phyloP scores from a whole-genome alignment of 30 jellyfish, hydroid and myxozoan genomes.

The Chrysaora quinquecirrha region DNA sequence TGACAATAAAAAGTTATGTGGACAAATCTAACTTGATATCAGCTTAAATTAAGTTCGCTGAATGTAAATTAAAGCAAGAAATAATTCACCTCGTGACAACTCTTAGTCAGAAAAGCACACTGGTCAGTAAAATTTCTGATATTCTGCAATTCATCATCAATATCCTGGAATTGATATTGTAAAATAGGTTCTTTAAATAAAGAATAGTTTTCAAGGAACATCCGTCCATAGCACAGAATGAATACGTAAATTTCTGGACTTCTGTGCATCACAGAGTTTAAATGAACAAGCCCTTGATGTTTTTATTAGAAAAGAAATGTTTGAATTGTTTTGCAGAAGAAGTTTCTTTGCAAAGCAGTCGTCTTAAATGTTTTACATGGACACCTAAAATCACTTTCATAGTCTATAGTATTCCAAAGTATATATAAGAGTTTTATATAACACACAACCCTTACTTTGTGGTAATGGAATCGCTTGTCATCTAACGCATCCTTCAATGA shows the following conservation, averaged over 20 bases:
- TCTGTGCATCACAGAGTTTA: no score
- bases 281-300: no score
- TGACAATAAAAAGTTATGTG: no score
- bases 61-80: not conserved
- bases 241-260: no score
- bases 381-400: no score
- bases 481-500: constrained; percentile 73
- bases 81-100: constrained; percentile 68
- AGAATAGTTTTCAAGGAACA: not conserved
- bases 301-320: no score
- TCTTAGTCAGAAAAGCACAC: constrained; percentile 60
- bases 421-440: no score
- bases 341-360: no score
- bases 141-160: constrained; percentile 83
- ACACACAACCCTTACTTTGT: constrained; percentile 69
- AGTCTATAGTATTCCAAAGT: no score
- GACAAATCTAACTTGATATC: not conserved
- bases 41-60: not conserved
- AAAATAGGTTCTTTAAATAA: not conserved
- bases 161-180: constrained; percentile 54
- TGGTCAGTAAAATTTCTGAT: constrained; percentile 64
- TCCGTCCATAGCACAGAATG: no score
- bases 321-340: no score
- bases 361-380: no score
- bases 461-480: constrained; percentile 83